A percentile compares a stretch with the other conserved stretches of the same genome.
phyloP scores from a whole-genome alignment of 2,888 invertebrate genomes.

The Polymixis flavicincta region DNA sequence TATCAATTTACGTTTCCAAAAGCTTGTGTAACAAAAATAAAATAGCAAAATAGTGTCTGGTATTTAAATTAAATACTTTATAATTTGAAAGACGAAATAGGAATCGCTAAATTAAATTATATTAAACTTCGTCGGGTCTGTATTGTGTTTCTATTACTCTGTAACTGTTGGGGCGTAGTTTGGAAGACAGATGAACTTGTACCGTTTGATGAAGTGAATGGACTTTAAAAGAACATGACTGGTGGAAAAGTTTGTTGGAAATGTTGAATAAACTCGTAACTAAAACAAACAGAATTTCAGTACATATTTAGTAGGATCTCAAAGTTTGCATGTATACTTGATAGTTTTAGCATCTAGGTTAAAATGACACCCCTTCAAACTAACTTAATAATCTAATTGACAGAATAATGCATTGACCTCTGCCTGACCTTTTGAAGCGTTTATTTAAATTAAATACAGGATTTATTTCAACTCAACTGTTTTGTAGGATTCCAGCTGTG shows the following conservation, averaged over 20 bases:
- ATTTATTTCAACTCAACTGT: neutral
- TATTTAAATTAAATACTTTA: conserved; percentile 25
- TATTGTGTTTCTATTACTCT: conserved; percentile 47
- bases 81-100: conserved; percentile 26
- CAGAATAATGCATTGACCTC: neutral
- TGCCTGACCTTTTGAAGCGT: neutral
- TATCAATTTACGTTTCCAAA: conserved; percentile 57
- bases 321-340: neutral
- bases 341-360: neutral
- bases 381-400: neutral
- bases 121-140: conserved; percentile 49
- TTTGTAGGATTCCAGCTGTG: neutral
- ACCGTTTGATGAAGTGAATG: conserved; percentile 39
- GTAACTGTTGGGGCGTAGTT: conserved; percentile 47
- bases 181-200: conserved; percentile 43
- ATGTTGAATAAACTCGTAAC: conserved; percentile 4
- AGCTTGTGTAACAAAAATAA: conserved; percentile 15
- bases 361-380: neutral
- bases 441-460: conserved; percentile 1
- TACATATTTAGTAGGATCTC: neutral
- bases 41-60: conserved; percentile 3
- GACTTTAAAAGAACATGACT: conserved; percentile 16
- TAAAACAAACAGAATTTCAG: neutral
- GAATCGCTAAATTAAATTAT: conserved; percentile 65
- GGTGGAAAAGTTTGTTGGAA: conserved; percentile 15